These are phyloP conservation scores for Fabriciana adippe DNA, from an alignment of 2,888 invertebrate species.

Conservation along the genomic window DNA sequence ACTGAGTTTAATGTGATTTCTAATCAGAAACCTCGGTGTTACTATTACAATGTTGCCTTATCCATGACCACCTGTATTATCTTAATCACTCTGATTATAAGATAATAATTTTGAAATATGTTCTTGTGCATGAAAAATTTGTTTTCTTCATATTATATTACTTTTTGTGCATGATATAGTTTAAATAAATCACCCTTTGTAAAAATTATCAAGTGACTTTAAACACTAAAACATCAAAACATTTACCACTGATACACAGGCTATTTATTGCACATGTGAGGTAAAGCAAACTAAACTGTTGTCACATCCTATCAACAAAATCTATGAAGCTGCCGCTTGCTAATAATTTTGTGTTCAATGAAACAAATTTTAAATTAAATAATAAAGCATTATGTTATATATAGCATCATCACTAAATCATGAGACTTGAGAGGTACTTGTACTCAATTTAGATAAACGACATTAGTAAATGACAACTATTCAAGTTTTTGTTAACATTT, in stretches of 20 bases:
- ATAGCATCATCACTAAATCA: background rate
- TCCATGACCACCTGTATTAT: no score
- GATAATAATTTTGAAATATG: no score
- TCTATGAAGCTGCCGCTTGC: slow-evolving; percentile 3
- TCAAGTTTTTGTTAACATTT: slow-evolving; percentile 1
- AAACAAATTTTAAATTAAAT: slow-evolving; percentile 5
- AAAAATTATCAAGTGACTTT: background rate
- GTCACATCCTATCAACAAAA: slow-evolving; percentile 4
- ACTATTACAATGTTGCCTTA: background rate
- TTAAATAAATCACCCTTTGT: no score
- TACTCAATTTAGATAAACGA: background rate
- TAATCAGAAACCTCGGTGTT: background rate
- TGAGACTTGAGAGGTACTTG: background rate
- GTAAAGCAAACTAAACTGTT: slow-evolving; percentile 10
- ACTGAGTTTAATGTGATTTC: background rate
- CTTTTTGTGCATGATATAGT: no score
- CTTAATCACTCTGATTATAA: no score
- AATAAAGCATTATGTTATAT: background rate
- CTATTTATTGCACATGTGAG: background rate
- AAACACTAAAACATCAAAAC: slow-evolving; percentile 4
- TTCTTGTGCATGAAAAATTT: no score
- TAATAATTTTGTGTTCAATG: background rate
- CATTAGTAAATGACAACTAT: background rate
- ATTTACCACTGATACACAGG: slow-evolving; percentile 3
- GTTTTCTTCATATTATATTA: no score